These are phyloP conservation scores for Cantharis nigra DNA, from an alignment of 2,888 invertebrate genomes.

Conservation along the genomic window DNA sequence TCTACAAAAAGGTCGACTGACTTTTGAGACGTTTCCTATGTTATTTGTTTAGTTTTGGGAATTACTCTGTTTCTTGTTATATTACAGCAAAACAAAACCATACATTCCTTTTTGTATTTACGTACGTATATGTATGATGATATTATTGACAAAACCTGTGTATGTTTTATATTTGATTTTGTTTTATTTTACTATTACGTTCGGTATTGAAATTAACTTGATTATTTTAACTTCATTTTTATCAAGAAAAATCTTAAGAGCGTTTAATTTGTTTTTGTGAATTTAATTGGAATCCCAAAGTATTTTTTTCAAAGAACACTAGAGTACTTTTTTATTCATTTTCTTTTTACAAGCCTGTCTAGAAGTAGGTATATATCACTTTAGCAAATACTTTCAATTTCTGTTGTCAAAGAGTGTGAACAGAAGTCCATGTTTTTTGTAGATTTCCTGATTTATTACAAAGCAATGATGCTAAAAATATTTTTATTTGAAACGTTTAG, in stretches of 20 bases:
- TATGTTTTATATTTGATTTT: not conserved
- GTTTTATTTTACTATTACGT: not conserved
- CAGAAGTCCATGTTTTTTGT: not conserved
- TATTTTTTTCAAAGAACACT: not conserved
- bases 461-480: not conserved
- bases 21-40: not conserved
- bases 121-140: not conserved
- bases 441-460: not conserved
- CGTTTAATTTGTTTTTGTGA: not conserved
- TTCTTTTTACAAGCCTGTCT: not conserved
- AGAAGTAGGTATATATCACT: not conserved
- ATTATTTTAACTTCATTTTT: too few species aligned
- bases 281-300: not conserved
- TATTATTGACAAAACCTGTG: not conserved
- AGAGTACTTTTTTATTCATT: not conserved
- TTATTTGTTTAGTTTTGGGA: not conserved
- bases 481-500: not conserved
- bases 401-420: not conserved
- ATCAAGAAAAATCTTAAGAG: not conserved
- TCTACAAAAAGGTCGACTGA: conserved; percentile 1
- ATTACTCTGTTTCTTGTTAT: not conserved
- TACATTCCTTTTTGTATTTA: not conserved
- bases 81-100: not conserved
- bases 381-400: not conserved
- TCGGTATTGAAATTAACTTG: not conserved